phyloP scores from a whole-genome alignment of 2,113 vertebrate species.

The Panthera leo region DNA sequence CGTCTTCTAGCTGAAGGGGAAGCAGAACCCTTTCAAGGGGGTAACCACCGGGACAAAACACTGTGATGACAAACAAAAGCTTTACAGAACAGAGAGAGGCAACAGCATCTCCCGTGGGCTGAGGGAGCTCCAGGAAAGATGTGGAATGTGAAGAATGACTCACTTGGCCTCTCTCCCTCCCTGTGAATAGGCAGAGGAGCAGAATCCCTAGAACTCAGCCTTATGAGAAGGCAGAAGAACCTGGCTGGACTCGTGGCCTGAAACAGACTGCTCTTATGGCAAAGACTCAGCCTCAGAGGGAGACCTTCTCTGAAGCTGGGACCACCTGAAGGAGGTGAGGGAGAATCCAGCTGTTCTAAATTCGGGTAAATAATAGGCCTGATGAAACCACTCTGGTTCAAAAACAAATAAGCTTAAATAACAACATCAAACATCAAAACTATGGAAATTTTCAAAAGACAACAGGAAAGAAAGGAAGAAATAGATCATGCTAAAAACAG shows the following conservation, averaged over 20 bases:
- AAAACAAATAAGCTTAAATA: neutral
- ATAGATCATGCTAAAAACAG: neutral
- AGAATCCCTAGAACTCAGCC: neutral
- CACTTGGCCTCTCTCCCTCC: neutral
- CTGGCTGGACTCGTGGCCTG: no score
- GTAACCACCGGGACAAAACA: neutral
- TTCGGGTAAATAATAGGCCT: neutral
- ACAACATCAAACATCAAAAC: neutral
- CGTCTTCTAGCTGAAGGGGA: neutral
- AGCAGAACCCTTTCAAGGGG: neutral
- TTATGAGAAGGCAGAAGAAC: neutral
- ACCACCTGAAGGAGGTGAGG: neutral
- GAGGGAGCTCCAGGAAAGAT: neutral
- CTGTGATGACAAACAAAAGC: neutral
- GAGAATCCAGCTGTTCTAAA: neutral
- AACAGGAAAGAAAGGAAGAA: neutral
- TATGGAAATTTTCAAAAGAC: neutral
- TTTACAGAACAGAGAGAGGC: neutral
- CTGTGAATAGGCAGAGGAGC: neutral
- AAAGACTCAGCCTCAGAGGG: neutral
- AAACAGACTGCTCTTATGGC: neutral
- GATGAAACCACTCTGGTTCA: neutral
- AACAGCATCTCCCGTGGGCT: neutral
- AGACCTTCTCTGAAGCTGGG: neutral
- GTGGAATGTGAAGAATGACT: neutral